Percentiles rank a stretch among this genome's conserved stretches.
phyloP scores from a whole-genome alignment of 2,797 vertebrate genomes.

The Bradypodion pumilum region DNA sequence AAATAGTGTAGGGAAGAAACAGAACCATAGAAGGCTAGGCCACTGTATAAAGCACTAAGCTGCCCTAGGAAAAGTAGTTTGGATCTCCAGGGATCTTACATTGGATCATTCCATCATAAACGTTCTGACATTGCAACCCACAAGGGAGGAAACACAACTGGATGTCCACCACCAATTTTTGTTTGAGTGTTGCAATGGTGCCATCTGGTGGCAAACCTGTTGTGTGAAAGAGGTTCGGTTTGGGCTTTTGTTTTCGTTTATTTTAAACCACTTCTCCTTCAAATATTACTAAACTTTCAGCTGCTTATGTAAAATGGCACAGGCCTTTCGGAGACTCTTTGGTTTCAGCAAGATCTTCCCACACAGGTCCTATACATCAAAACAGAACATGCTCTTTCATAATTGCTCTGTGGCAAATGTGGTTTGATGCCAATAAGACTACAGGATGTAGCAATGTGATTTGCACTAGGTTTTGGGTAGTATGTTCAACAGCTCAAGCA shows the following conservation, averaged over 20 bases:
- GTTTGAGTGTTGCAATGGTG: background rate
- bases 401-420: background rate
- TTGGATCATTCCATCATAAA: no score
- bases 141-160: background rate
- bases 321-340: background rate
- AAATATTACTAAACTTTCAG: no score
- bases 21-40: background rate
- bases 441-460: background rate
- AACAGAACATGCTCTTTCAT: background rate
- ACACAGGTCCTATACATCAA: background rate
- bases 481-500: background rate
- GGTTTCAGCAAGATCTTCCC: background rate
- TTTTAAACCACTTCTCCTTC: no score
- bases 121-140: background rate
- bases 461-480: background rate
- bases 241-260: background rate
- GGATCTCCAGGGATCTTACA: no score
- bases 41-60: background rate
- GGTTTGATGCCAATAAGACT: background rate
- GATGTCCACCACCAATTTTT: background rate
- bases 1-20: background rate
- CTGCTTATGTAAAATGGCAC: background rate
- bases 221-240: background rate
- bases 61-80: background rate
- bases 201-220: slow-evolving; percentile 5